Evolutionary conservation across 2,113 vertebrate genomes (phyloP), one percentile per base, ranked within the genome.

Genomic region (Macrotus californicus): DNA sequence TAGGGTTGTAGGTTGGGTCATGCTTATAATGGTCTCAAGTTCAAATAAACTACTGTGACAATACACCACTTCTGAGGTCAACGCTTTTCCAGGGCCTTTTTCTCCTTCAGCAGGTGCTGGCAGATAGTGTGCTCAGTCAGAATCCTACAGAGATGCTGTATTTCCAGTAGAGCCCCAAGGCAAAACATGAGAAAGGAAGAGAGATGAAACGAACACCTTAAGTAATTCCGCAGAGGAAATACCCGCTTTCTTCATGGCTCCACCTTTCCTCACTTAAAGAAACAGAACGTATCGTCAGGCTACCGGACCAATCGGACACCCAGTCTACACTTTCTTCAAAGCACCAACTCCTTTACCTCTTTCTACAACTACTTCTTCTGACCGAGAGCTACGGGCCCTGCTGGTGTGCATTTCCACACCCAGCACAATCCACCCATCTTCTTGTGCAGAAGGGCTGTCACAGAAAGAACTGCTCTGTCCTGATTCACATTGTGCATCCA

Each of bases 161-260:
- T 39, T 69, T 70, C 19, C 67, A 70, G 21, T 39, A 39, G 4
- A 99, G 97, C 89, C 99, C 99, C 96, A 99, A 98, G 97, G 99
- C 95, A 99, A 98, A 97, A 99, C 99, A 96, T 99, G 99, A 91
- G 99, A 99, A 94, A 99, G 99, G 98, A 99, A 98, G 94, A 99
- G 98, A 64, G 99, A 99, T 34, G 99, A 99, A 96, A 99, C 99
- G 98, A 99, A 99, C 95, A 99, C 98, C 98, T 99, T 99, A 94
- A 99, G 99, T 97, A 99, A 99, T 82, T 99, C 99, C 75, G 99
- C 98, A 9, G 99, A 99, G 98, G 99, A 99, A 96, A 99, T 98
- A 75, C 99, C 99, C 8, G 99, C 99, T 98, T 99, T 99, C 98
- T 99, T 99, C 99, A 99, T 99, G 93, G 99, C 99, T 52, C 99